Percentiles rank a stretch among this genome's conserved stretches.
phyloP scores from a whole-genome alignment of 2,888 invertebrate genomes.

The Andrena praecox region DNA sequence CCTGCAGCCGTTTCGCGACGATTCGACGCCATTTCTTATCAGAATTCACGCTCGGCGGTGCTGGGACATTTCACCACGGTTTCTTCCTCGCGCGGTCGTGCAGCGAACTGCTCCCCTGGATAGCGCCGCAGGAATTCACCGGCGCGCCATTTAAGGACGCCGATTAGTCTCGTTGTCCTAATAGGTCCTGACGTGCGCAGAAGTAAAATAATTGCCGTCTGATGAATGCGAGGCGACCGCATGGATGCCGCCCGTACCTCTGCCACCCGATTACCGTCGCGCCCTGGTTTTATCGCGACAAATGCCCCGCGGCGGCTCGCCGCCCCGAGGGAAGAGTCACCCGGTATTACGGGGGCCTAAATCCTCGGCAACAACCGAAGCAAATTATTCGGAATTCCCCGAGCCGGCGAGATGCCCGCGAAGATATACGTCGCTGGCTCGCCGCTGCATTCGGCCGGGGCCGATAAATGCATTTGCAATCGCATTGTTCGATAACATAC shows the following conservation, averaged over 20 bases:
- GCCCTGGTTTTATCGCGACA: conserved; percentile 40
- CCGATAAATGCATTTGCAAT: conserved; percentile 72
- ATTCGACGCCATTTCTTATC: conserved; percentile 26
- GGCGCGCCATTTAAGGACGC: conserved; percentile 66
- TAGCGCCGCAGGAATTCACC: conserved; percentile 52
- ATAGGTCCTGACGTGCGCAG: conserved; percentile 65
- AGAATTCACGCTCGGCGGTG: conserved; percentile 29
- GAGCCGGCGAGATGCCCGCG: conserved; percentile 66
- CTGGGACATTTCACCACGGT: neutral
- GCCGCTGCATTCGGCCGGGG: conserved; percentile 30
- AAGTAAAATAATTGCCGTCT: conserved; percentile 74
- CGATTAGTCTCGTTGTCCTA: conserved; percentile 75
- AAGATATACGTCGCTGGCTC: conserved; percentile 60
- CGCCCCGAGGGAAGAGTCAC: conserved; percentile 34
- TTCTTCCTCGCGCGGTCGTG: conserved; percentile 42
- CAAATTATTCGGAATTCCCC: conserved; percentile 78
- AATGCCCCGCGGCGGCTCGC: conserved; percentile 30
- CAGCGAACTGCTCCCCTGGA: conserved; percentile 6
- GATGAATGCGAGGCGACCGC: conserved; percentile 64
- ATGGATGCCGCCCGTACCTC: conserved; percentile 21
- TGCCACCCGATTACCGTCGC: conserved; percentile 16
- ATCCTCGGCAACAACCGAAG: conserved; percentile 70
- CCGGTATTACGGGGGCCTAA: conserved; percentile 63
- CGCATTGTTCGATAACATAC: conserved; percentile 70
- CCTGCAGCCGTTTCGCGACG: neutral